Evolutionary conservation across 1,140 invertebrate species (phyloP).

Genomic region (Nymphalis io): DNA sequence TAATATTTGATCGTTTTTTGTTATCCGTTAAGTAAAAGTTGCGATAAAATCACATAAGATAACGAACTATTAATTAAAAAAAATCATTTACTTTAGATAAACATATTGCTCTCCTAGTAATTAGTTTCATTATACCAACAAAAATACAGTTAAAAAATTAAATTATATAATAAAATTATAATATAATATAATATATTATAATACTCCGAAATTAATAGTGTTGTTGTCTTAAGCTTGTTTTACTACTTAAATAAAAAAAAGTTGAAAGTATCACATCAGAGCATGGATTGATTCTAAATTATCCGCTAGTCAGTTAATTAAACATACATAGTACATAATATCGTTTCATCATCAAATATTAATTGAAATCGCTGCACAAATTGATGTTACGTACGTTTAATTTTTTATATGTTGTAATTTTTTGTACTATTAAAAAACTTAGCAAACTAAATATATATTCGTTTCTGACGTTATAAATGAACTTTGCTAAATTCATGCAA

Average conservation of each 20-base stretch:
- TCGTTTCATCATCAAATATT: background rate
- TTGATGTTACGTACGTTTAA: background rate
- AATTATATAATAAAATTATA: too few relatives aligned
- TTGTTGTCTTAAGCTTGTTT: too few relatives aligned
- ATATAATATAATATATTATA: too few relatives aligned
- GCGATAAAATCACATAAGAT: background rate
- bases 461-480: too few relatives aligned
- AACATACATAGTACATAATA: background rate
- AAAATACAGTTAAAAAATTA: too few relatives aligned
- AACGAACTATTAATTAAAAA: background rate
- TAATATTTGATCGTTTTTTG: background rate
- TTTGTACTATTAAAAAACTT: background rate
- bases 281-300: background rate
- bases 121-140: too few relatives aligned
- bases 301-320: background rate
- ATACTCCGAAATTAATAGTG: too few relatives aligned
- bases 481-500: too few relatives aligned
- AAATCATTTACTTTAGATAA: too few relatives aligned
- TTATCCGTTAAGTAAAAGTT: background rate
- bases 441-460: background rate
- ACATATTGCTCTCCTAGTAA: too few relatives aligned
- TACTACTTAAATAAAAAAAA: too few relatives aligned
- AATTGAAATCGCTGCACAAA: slow-evolving; percentile 1
- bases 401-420: background rate
- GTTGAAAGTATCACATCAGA: background rate